Percentiles rank a stretch among this genome's conserved stretches.
These are phyloP conservation scores for Andricus quercusramuli DNA, from an alignment of 2,888 invertebrate genomes.

Conservation along the genomic window DNA sequence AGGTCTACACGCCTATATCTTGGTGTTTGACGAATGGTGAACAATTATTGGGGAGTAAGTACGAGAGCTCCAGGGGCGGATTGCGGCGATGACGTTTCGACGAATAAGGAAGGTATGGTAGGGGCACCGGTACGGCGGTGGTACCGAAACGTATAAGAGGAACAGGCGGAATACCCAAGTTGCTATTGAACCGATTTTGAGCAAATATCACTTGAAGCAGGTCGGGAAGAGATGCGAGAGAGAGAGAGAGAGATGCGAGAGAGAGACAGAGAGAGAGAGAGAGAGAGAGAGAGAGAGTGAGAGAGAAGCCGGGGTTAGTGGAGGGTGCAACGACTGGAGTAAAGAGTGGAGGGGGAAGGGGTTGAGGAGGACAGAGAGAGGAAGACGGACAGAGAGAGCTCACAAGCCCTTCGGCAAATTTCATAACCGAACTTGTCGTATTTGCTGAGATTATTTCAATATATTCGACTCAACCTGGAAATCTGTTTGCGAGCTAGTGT, in stretches of 20 bases:
- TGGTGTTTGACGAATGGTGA: constrained; percentile 64
- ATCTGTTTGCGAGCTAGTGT: constrained; percentile 78
- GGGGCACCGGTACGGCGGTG: constrained; percentile 47
- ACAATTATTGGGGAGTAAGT: constrained; percentile 66
- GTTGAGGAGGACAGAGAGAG: constrained; percentile 46
- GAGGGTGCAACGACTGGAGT: constrained; percentile 54
- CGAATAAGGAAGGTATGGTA: constrained; percentile 48
- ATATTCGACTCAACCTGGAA: constrained; percentile 78
- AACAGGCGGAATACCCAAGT: constrained; percentile 76
- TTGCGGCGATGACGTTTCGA: constrained; percentile 60
- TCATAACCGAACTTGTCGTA: constrained; percentile 79
- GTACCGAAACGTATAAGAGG: constrained; percentile 74
- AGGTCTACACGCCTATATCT: constrained; percentile 55
- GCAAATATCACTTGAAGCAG: constrained; percentile 77
- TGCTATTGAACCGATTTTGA: constrained; percentile 79
- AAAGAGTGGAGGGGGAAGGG: constrained; percentile 45
- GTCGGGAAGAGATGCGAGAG: constrained; percentile 63
- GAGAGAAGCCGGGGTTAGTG: constrained; percentile 57
- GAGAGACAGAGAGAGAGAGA: constrained; percentile 45
- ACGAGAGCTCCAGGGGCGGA: constrained; percentile 56
- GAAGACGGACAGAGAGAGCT: constrained; percentile 68
- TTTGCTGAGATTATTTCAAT: constrained; percentile 79
- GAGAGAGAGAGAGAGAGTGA: constrained; percentile 49
- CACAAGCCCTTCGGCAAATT: constrained; percentile 79
- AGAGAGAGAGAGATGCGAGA: no score